A percentile compares a stretch with the other conserved stretches of the same genome.
Evolutionary conservation across 2,113 vertebrate genomes (phyloP).

Genomic region (Piprites chloris): DNA sequence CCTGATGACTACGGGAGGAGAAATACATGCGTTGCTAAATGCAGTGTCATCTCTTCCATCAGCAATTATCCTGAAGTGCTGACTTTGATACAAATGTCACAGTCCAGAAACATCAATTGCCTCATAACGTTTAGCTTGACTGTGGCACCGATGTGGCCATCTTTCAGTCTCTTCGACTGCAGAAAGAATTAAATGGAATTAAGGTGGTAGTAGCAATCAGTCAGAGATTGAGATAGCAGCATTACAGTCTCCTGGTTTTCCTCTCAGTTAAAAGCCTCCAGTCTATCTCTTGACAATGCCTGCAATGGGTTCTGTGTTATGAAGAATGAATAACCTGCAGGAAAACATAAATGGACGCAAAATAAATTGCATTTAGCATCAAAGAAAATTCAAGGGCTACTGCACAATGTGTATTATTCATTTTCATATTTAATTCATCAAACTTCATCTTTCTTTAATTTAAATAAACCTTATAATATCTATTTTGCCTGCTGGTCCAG

Average conservation of each 20-base stretch:
- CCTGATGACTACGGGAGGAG: not conserved
- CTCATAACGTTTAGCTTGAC: not conserved
- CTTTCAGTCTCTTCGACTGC: not conserved
- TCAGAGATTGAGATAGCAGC: not conserved
- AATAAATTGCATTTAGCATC: slow-evolving; percentile 13
- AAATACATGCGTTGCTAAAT: not conserved
- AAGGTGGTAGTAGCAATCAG: not conserved
- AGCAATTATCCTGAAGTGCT: not conserved
- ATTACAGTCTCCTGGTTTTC: not conserved
- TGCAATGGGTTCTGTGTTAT: not conserved
- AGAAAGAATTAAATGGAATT: slow-evolving; percentile 11
- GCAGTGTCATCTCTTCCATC: not conserved
- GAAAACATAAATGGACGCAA: not conserved
- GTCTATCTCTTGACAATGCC: not conserved
- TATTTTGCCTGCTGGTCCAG: not conserved
- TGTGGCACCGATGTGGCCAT: not conserved
- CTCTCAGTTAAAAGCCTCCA: not conserved
- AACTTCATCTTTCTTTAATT: not conserved
- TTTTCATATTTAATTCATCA: slow-evolving; percentile 54
- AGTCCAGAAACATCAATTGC: not conserved
- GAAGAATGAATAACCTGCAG: not conserved
- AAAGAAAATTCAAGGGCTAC: slow-evolving; percentile 6
- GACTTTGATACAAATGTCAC: not conserved
- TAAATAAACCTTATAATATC: not conserved
- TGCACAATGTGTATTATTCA: slow-evolving; percentile 22